Conservation (phyloP, 2,888 invertebrate species). For the Eupithecia subfuscata region DNA sequence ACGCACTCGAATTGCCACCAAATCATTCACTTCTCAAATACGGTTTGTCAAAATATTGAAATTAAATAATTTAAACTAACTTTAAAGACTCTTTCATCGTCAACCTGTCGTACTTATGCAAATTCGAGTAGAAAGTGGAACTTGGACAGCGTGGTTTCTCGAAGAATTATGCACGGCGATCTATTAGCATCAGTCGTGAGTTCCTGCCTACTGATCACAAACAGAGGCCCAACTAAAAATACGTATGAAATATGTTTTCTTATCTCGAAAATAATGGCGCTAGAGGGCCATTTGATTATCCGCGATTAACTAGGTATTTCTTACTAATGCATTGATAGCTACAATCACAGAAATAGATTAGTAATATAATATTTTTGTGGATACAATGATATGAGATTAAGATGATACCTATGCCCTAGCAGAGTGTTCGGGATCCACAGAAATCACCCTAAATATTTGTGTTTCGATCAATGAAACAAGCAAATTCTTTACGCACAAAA, state of each 20-base stretch:
- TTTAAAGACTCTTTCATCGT: constrained; percentile 5
- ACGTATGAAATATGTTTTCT: not conserved
- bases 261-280: not conserved
- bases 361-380: not conserved
- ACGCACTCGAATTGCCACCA: constrained; percentile 35
- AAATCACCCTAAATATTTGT: not conserved
- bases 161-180: constrained; percentile 44
- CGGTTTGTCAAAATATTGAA: constrained; percentile 14
- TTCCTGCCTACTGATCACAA: constrained; percentile 8
- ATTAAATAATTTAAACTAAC: constrained; percentile 14
- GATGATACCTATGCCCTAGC: not conserved
- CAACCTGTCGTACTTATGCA: constrained; percentile 39
- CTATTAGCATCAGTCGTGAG: constrained; percentile 34
- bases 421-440: not conserved
- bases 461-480: not conserved
- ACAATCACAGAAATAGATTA: not conserved
- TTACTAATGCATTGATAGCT: not conserved
- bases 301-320: not conserved
- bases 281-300: not conserved
- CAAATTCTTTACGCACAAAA: not conserved
- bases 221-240: not conserved
- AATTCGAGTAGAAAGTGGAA: constrained; percentile 50
- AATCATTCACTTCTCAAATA: constrained; percentile 18
- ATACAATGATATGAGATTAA: too few species aligned
- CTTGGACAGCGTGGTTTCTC: constrained; percentile 37